Conservation (phyloP, 2,113 vertebrate species). For the Fukomys damarensis region DNA sequence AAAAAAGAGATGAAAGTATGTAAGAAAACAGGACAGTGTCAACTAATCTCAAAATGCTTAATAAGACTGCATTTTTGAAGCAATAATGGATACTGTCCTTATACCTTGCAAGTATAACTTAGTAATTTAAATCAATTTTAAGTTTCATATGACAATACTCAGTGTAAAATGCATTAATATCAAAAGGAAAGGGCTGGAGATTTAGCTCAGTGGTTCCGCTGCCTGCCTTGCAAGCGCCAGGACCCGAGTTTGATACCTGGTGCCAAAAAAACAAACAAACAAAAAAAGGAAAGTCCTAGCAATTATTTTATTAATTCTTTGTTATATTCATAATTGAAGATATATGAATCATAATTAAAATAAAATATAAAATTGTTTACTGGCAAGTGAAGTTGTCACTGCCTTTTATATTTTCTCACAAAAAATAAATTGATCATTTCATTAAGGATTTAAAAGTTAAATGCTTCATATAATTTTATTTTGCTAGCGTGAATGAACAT, state of each 20-base stretch:
- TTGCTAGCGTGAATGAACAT: neutral
- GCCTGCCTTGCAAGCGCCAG: no score
- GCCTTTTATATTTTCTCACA: slow-evolving; percentile 14
- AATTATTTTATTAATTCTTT: slow-evolving; percentile 41
- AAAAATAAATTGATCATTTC: slow-evolving; percentile 11
- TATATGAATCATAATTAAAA: slow-evolving; percentile 50
- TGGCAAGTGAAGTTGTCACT: slow-evolving; percentile 2
- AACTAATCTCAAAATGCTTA: neutral
- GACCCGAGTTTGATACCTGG: no score
- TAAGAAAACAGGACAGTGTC: neutral
- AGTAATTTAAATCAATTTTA: slow-evolving; percentile 18
- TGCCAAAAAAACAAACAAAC: no score
- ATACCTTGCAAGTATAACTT: slow-evolving; percentile 27
- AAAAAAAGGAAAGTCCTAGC: slow-evolving; percentile 5
- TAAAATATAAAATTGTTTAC: slow-evolving; percentile 43
- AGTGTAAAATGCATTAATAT: neutral
- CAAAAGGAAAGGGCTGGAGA: slow-evolving; percentile 46
- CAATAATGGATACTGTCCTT: slow-evolving; percentile 31
- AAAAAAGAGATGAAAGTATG: neutral
- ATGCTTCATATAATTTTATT: slow-evolving; percentile 10
- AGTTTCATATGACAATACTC: neutral
- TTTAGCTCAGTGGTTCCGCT: no score
- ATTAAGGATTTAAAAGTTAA: slow-evolving; percentile 55
- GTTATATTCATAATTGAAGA: slow-evolving; percentile 14
- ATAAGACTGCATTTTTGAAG: neutral